Evolutionary conservation across 2,113 vertebrate genomes (phyloP), one percentile per base, ranked within the genome.

Genomic region (Epinephelus cyanopodus): DNA sequence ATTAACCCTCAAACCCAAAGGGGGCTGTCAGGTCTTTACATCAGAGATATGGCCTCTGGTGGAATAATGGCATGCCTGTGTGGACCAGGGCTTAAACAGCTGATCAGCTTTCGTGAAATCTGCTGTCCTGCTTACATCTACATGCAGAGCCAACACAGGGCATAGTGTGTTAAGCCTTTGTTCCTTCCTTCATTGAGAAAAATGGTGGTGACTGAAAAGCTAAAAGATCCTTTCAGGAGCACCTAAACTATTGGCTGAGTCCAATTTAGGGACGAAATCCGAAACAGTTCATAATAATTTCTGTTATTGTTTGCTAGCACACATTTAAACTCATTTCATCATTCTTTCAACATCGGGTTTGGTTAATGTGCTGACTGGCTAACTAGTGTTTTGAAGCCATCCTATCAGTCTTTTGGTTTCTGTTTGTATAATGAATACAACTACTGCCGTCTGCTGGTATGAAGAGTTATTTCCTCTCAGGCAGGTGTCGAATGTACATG

Each of bases 41-140:
- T 21, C 23, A 23, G 25, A 50, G 42, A 23, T 39, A 7, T 48
- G 9, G 42, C 27, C 23, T 63, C 15, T 19, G 52, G 27, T 12
- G 18, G 13, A 37, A 70, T 10, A 79, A 39, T 50, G 42, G 27
- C 21, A 52, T 57, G 14, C 17, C 39, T 60, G 23, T 23, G 5
- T 81, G 15, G 53, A 10, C 21, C 61, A 66, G 19, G 42, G 66
- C 62, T 48, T 52, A 23, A 60, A 81, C 48, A 73, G 50, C 60
- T 63, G 48, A 29, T 54, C 68, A 14, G 11, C 52, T 64, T 56
- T 72, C 17, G 58, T 79, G 29, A 62, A 50, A 0, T 23, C 47
- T 45, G 18, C 53, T 68, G 63, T n/a, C 19, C 47, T 62, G 9
- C 33, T 52, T 18, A 68, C 23, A 52, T 61, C 45, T 27, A 25